Evolutionary conservation across 2,113 vertebrate species (phyloP), one percentile per base, ranked within the genome.

Genomic region (Nothocercus julius): DNA sequence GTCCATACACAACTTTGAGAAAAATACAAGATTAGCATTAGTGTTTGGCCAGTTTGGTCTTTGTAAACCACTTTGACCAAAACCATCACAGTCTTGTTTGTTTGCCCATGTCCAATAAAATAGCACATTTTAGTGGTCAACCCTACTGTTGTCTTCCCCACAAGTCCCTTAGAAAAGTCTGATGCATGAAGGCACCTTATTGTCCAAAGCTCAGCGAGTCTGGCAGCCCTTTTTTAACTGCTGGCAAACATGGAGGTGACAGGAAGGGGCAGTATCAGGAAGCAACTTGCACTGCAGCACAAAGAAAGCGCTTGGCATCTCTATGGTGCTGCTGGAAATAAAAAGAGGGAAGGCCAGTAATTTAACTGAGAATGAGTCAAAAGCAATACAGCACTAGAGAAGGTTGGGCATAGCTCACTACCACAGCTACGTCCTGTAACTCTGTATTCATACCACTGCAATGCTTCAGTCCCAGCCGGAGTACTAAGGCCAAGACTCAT

Each of bases 31-130:
- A 73, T 62, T 47, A 91, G 25, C 49, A 84, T 56, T 49, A 10
- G 21, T 49, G 20, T 49, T 49, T 24, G 49, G 66, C 19, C 66
- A 36, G 44, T 63, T 91, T 78, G 74, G 78, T 82, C 78, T 92
- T 44, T 75, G 9, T 73, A 88, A 54, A 91, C 49, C 64, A 53
- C 66, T 84, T 67, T 74, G 42, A 76, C 53, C 73, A 94, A 86
- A 95, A 56, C 62, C 34, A 59, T 75, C 44, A 21, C 58, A 24
- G 74, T 45, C 18, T 92, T 79, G 53, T 82, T 96, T 94, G 58
- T 70, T 89, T 92, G 66, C 87, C 64, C 64, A 64, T 32, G 72
- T 92, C 45, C 78, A 95, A 89, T 70, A 72, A 95, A 95, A 80
- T 1, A 93, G 72, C 69, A 95, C 34, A 79, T 93, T 79, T 84